Evolutionary conservation across 2,888 invertebrate genomes (phyloP), one percentile per base, ranked within the genome.

Genomic region (Pachymerium ferrugineum): DNA sequence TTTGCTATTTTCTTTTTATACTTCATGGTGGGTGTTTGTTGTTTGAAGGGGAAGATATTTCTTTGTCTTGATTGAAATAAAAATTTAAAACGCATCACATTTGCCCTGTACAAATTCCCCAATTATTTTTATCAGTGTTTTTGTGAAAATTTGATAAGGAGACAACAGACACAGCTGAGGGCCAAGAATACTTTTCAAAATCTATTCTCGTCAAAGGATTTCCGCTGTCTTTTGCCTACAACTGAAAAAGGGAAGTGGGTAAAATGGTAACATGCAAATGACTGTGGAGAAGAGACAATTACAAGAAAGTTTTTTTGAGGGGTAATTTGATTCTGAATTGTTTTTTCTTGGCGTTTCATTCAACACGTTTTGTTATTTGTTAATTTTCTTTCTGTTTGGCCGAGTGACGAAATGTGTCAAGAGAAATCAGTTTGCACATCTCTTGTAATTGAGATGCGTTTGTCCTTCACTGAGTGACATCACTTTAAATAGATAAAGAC

Each of bases 401-500:
- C 12, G 62, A 62, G 62, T 62, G 62, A 62, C 62, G 25, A 28
- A 62, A 62, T 28, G 62, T 62, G 62, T 62, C 62, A 62, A 28
- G 22, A n/a, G 62, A 62, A 62, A 62, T 62, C 62, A 62, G 62
- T 62, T 62, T 62, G 62, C 62, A 62, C 62, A 62, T 62, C 62
- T 25, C 62, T 62, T 28, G 62, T 62, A 62, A 62, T 62, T 62
- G 62, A 62, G 62, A 62, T 62, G 62, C 62, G 62, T 62, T 62
- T 62, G 62, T 62, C 62, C 62, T 62, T 28, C 62, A 62, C 62
- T 62, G 62, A 62, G 62, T 62, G 62, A 62, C 62, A 62, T 62
- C 62, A 62, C 62, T 62, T 62, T 62, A 62, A 62, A 62, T 62
- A 62, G 62, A 62, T 62, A 62, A 62, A 62, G 62, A 62, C 62